Conservation (phyloP, 2,113 vertebrate species). For the Isurus oxyrinchus region DNA sequence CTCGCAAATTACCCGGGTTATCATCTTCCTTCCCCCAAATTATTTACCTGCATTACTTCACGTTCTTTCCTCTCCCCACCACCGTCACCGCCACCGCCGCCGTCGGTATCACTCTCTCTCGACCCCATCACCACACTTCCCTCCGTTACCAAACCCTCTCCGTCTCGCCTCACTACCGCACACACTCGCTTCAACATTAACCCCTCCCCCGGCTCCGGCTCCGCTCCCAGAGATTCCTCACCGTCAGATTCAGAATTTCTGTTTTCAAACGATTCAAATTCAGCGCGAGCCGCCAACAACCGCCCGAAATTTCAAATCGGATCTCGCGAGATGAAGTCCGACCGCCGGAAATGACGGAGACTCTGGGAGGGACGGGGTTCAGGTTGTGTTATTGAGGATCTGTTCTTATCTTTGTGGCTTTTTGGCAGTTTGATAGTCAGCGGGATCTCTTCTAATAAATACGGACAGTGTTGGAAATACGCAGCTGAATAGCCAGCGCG, state of each 20-base stretch:
- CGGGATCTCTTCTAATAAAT: no score
- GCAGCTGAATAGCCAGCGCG: no score
- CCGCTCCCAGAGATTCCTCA: background rate
- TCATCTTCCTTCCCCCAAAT: background rate
- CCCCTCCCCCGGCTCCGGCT: background rate
- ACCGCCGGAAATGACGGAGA: background rate
- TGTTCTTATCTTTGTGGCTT: no score
- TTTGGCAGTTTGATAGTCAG: no score
- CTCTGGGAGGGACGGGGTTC: background rate
- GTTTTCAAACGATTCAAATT: background rate
- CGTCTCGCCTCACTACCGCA: background rate
- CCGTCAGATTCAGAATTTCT: background rate
- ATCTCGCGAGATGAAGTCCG: background rate
- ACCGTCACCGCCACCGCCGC: background rate
- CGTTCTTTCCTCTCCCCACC: background rate
- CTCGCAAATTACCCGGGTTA: background rate
- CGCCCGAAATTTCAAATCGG: background rate
- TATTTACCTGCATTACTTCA: no score
- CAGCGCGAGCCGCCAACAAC: background rate
- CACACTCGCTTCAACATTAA: background rate
- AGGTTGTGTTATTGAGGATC: no score
- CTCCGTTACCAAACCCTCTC: background rate
- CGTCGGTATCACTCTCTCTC: background rate
- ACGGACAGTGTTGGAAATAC: no score
- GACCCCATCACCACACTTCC: background rate